These are phyloP conservation scores for Lepidonotus clava DNA, from an alignment of 2,888 invertebrate species.

Conservation along the genomic window DNA sequence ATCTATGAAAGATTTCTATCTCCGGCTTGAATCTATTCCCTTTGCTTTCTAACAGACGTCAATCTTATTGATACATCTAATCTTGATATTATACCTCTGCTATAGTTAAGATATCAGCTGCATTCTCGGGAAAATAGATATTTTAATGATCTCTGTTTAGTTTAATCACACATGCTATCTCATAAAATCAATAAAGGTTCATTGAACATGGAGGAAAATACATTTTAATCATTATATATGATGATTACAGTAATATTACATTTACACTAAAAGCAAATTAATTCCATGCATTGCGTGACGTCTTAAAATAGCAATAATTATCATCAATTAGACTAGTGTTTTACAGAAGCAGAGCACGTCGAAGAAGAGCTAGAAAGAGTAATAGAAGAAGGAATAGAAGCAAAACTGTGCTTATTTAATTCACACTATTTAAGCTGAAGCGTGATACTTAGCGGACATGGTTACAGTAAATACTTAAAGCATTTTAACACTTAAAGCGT, in stretches of 20 bases:
- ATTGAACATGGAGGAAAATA: not conserved
- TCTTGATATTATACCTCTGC: too few species aligned
- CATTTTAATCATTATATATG: not conserved
- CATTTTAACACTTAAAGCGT: too few species aligned
- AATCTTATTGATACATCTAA: too few species aligned
- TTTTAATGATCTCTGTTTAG: too few species aligned
- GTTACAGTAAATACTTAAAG: not conserved
- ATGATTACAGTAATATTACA: not conserved
- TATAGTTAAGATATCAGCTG: too few species aligned
- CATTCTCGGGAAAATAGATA: too few species aligned
- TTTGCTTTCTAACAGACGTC: too few species aligned
- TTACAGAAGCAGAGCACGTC: too few species aligned
- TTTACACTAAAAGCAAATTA: constrained; percentile 12
- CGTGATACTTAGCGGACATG: constrained; percentile 16
- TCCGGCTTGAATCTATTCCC: too few species aligned
- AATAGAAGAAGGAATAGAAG: not conserved
- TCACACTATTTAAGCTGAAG: constrained; percentile 12
- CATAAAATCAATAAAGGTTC: not conserved
- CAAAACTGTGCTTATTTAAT: not conserved
- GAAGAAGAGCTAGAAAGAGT: constrained; percentile 2
- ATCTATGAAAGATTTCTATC: too few species aligned
- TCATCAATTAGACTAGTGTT: not conserved
- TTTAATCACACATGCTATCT: not conserved
- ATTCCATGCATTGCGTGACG: not conserved
- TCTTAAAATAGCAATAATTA: not conserved